phyloP scores from a whole-genome alignment of 2,113 vertebrate genomes.

The Chaetops frenatus region DNA sequence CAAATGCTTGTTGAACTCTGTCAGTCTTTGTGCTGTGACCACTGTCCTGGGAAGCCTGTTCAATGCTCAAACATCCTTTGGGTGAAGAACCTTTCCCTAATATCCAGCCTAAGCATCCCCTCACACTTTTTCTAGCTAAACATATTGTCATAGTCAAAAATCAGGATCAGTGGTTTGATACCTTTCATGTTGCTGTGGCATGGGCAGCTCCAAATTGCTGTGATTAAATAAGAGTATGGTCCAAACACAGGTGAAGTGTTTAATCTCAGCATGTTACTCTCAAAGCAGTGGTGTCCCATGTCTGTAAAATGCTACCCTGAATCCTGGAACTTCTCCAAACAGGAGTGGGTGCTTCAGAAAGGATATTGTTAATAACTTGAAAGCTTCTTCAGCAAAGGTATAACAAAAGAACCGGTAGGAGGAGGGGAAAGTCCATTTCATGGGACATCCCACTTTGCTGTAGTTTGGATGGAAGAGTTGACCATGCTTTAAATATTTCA shows the following conservation, averaged over 20 bases:
- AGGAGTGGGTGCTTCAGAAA: neutral
- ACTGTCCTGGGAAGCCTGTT: neutral
- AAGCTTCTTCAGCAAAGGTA: neutral
- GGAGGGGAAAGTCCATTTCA: neutral
- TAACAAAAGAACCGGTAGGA: neutral
- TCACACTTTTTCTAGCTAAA: neutral
- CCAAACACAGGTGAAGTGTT: neutral
- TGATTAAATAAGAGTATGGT: neutral
- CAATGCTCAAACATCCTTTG: neutral
- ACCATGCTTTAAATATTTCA: neutral
- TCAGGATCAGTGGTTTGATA: neutral
- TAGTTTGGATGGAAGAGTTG: neutral
- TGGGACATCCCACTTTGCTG: neutral
- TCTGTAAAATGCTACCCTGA: neutral
- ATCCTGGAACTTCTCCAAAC: neutral
- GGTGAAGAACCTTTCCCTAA: neutral
- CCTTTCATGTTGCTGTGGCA: neutral
- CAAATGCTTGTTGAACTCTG: neutral
- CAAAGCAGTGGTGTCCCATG: neutral
- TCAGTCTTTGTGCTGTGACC: neutral
- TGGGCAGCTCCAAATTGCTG: neutral
- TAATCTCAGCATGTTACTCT: neutral
- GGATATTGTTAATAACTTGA: neutral
- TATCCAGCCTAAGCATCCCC: neutral
- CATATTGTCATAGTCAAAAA: neutral